These are phyloP conservation scores for Leptinotarsa lineolata DNA, from an alignment of 1,140 invertebrate genomes.

Conservation along the genomic window DNA sequence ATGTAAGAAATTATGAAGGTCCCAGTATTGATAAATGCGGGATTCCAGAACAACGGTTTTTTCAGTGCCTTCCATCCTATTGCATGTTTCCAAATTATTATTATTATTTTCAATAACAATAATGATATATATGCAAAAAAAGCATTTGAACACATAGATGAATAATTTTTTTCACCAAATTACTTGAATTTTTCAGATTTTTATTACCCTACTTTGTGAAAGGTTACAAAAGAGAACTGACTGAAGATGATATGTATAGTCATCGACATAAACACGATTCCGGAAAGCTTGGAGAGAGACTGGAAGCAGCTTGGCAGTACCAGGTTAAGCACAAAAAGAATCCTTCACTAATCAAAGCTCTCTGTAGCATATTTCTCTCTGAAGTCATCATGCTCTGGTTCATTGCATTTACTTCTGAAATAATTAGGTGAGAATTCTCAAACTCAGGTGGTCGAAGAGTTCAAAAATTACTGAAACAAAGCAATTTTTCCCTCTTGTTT, in stretches of 20 bases:
- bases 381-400: not conserved
- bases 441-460: too few relatives aligned
- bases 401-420: not conserved
- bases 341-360: not conserved
- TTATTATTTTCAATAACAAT: too few relatives aligned
- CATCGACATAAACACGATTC: constrained; percentile 37
- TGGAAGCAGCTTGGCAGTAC: constrained; percentile 60
- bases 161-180: too few relatives aligned
- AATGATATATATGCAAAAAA: too few relatives aligned
- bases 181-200: constrained; percentile 47
- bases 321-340: not conserved
- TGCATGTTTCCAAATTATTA: too few relatives aligned
- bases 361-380: not conserved
- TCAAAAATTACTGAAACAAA: too few relatives aligned
- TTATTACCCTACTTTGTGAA: constrained; percentile 47
- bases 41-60: too few relatives aligned
- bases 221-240: constrained; percentile 36
- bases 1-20: too few relatives aligned
- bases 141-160: too few relatives aligned
- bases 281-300: constrained; percentile 59
- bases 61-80: too few relatives aligned
- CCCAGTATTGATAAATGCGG: too few relatives aligned
- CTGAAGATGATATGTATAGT: constrained; percentile 43
- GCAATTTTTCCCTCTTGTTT: too few relatives aligned
- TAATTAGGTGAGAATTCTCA: not conserved